Evolutionary conservation across 1,140 invertebrate species (phyloP).

Genomic region (Diabrotica undecimpunctata): DNA sequence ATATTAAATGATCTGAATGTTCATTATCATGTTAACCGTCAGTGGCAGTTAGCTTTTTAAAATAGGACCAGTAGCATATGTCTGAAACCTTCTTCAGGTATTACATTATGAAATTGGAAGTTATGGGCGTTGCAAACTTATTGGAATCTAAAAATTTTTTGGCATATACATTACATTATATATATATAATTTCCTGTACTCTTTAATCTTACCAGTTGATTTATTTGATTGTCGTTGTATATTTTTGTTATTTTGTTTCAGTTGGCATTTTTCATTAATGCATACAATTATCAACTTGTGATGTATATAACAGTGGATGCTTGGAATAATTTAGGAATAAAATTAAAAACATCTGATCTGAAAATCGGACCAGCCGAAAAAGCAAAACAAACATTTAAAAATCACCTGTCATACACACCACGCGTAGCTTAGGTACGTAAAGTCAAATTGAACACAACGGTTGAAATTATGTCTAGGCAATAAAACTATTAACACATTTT

Average conservation of each 20-base stretch:
- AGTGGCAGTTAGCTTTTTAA: too few relatives aligned
- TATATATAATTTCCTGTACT: too few relatives aligned
- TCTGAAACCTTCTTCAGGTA: too few relatives aligned
- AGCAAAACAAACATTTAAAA: slow-evolving; percentile 14
- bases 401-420: slow-evolving; percentile 44
- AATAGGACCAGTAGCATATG: too few relatives aligned
- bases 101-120: too few relatives aligned
- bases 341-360: slow-evolving; percentile 20
- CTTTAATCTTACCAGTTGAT: too few relatives aligned
- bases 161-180: too few relatives aligned
- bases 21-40: too few relatives aligned
- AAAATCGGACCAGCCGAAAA: slow-evolving; percentile 36
- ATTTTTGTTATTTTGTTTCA: background rate
- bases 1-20: too few relatives aligned
- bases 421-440: slow-evolving; percentile 43
- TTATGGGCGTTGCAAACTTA: too few relatives aligned
- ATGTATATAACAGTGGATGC: slow-evolving; percentile 42
- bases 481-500: slow-evolving; percentile 28
- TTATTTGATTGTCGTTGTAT: too few relatives aligned
- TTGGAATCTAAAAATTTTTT: too few relatives aligned
- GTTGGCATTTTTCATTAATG: slow-evolving; percentile 38
- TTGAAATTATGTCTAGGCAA: slow-evolving; percentile 39
- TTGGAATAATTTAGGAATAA: slow-evolving; percentile 24
- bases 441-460: slow-evolving; percentile 47
- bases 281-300: slow-evolving; percentile 39